Conservation (phyloP, 2,113 vertebrate genomes). For the Bucco capensis region DNA sequence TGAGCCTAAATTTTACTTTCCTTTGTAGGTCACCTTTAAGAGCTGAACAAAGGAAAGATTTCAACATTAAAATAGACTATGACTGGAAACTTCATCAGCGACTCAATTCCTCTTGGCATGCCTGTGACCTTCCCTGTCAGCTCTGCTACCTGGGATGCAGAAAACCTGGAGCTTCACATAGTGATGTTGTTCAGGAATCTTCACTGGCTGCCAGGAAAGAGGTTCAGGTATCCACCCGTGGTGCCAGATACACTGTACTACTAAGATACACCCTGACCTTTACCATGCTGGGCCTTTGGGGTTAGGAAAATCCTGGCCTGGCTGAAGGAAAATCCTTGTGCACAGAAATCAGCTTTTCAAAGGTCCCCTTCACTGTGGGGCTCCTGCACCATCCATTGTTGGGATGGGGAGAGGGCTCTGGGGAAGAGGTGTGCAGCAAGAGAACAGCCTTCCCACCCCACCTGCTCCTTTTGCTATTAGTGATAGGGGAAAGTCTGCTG, state of each 20-base stretch:
- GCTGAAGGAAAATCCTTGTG: background rate
- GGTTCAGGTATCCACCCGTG: background rate
- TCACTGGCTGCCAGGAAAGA: background rate
- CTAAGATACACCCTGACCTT: background rate
- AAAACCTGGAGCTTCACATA: background rate
- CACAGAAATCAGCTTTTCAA: background rate
- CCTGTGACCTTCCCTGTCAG: background rate
- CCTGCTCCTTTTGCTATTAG: background rate
- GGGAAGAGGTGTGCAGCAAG: background rate
- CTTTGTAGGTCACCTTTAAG: conserved; percentile 46
- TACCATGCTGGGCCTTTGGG: background rate
- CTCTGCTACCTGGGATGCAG: background rate
- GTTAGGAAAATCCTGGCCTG: background rate
- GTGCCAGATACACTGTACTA: background rate
- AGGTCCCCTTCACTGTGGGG: fast-evolving
- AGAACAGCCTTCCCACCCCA: background rate
- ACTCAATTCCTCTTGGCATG: background rate
- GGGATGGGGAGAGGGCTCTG: background rate
- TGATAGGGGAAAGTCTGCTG: background rate
- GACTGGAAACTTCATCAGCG: conserved; percentile 44
- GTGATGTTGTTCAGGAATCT: background rate
- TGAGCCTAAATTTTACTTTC: conserved; percentile 25
- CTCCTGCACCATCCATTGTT: fast-evolving
- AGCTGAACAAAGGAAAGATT: conserved; percentile 30
- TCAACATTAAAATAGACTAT: conserved; percentile 24